Conservation (phyloP, 2,113 vertebrate genomes). For the Sinocyclocheilus grahami region DNA sequence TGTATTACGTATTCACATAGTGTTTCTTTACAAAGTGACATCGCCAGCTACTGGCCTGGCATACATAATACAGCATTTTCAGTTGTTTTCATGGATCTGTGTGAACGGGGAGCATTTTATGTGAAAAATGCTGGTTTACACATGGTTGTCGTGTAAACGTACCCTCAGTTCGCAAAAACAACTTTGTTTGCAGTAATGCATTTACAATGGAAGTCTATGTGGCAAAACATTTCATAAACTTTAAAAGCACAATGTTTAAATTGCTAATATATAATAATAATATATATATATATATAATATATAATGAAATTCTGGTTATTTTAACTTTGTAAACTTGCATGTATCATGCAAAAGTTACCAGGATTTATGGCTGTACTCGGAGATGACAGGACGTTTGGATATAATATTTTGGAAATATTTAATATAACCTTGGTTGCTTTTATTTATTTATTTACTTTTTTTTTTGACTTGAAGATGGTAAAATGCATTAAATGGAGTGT, state of each 20-base stretch:
- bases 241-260: background rate
- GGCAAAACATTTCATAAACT: background rate
- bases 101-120: background rate
- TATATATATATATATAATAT: too few species aligned
- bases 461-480: background rate
- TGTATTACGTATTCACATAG: background rate
- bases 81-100: background rate
- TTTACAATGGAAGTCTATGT: background rate
- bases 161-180: background rate
- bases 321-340: background rate
- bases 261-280: too few species aligned
- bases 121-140: background rate
- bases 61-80: background rate
- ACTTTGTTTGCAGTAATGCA: background rate
- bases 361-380: too few species aligned
- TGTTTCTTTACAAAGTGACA: background rate
- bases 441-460: too few species aligned
- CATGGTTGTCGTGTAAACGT: too few species aligned
- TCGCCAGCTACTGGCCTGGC: background rate
- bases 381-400: too few species aligned
- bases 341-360: background rate
- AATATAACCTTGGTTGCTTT: background rate
- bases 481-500: background rate
- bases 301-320: background rate
- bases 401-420: background rate